Percentiles rank a stretch among this genome's conserved stretches.
Evolutionary conservation across 92 coral and sea anemone genomes (phyloP).

Genomic region (Actinernus sp.): DNA sequence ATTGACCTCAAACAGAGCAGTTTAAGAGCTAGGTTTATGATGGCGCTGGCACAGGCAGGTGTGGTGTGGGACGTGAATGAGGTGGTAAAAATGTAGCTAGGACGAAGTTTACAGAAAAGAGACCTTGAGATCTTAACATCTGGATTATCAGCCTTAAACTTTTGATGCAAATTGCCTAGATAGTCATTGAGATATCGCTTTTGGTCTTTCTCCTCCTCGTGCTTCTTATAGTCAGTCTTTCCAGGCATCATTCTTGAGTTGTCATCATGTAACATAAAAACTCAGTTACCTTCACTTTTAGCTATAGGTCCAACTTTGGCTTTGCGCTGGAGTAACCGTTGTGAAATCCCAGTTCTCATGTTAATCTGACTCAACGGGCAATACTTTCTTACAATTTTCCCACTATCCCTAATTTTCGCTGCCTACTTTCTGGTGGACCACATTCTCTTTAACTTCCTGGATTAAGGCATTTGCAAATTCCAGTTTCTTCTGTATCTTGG

Average conservation of each 20-base stretch:
- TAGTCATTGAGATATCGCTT: constrained; percentile 46
- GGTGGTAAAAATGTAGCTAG: constrained; percentile 21
- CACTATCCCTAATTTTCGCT: too few relatives aligned
- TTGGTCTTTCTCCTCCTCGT: constrained; percentile 28
- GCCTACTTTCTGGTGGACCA: too few relatives aligned
- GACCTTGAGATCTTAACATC: constrained; percentile 12
- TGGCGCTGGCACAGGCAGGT: constrained; percentile 50
- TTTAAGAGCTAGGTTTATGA: constrained; percentile 46
- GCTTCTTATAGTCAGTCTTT: constrained; percentile 34
- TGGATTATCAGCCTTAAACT: constrained; percentile 45
- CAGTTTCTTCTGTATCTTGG: too few relatives aligned
- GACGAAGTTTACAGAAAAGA: constrained; percentile 27
- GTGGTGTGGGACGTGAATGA: constrained; percentile 39
- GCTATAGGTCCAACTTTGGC: too few relatives aligned
- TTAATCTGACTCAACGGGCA: too few relatives aligned
- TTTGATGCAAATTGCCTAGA: constrained; percentile 32
- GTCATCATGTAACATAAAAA: too few relatives aligned
- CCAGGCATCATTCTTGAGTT: constrained; percentile 71
- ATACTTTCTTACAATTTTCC: too few relatives aligned
- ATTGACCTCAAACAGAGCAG: constrained; percentile 18
- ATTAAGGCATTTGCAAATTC: too few relatives aligned
- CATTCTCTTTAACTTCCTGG: too few relatives aligned
- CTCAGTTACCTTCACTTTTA: too few relatives aligned
- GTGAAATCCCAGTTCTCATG: too few relatives aligned
- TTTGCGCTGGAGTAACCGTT: too few relatives aligned